Conservation (phyloP, 2,888 invertebrate genomes). For the Epistrophe eligans region DNA sequence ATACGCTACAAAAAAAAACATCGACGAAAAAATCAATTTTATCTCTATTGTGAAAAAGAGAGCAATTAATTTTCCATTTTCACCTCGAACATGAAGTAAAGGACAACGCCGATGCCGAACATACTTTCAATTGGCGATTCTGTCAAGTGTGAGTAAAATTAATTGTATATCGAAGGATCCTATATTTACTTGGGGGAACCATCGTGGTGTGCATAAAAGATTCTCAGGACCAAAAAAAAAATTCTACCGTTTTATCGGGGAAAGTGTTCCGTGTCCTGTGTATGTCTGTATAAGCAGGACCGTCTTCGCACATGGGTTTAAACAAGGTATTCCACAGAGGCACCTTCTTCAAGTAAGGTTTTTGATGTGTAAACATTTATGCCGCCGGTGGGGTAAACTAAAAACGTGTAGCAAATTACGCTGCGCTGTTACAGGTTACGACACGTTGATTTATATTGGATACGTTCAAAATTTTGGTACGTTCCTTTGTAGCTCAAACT, state of each 20-base stretch:
- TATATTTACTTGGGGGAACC: neutral
- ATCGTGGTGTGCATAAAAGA: neutral
- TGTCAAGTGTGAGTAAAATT: neutral
- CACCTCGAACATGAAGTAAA: neutral
- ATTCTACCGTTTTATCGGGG: neutral
- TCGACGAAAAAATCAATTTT: neutral
- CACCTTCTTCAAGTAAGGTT: too few relatives aligned
- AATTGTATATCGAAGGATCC: neutral
- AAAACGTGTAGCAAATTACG: too few relatives aligned
- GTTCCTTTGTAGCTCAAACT: too few relatives aligned
- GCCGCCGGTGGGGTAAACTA: too few relatives aligned
- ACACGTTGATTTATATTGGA: too few relatives aligned
- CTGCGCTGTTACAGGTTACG: too few relatives aligned
- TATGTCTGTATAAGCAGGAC: neutral
- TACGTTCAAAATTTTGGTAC: too few relatives aligned
- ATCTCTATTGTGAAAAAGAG: neutral
- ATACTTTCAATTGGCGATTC: slow-evolving; percentile 1
- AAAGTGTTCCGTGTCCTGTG: neutral
- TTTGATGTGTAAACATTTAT: too few relatives aligned
- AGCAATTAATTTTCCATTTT: neutral
- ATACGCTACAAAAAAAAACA: neutral
- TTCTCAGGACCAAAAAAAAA: neutral
- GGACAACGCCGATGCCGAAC: neutral
- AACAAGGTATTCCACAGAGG: neutral
- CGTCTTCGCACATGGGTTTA: neutral